A percentile compares a stretch with the other conserved stretches of the same genome.
phyloP scores from a whole-genome alignment of 2,888 invertebrate species.

The Leucoma salicis region DNA sequence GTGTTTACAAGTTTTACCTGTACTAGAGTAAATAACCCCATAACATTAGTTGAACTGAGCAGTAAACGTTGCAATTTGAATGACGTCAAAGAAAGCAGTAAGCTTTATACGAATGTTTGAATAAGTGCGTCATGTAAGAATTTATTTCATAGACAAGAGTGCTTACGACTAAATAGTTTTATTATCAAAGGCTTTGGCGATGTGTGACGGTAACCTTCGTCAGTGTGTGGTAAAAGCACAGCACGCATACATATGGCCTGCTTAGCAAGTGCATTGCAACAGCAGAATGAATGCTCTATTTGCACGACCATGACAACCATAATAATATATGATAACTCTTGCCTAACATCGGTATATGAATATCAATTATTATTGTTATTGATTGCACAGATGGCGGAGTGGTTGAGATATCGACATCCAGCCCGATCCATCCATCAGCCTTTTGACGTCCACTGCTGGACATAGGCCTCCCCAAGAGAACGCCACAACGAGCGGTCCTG shows the following conservation, averaged over 20 bases:
- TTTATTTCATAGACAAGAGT: slow-evolving; percentile 36
- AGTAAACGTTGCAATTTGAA: slow-evolving; percentile 25
- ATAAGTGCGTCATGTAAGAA: slow-evolving; percentile 36
- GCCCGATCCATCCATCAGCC: too few relatives aligned
- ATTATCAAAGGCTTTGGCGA: slow-evolving; percentile 25
- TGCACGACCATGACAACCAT: slow-evolving; percentile 45
- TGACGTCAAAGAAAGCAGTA: slow-evolving; percentile 43
- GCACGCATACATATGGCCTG: slow-evolving; percentile 62
- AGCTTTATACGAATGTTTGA: slow-evolving; percentile 27
- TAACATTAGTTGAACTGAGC: slow-evolving; percentile 11
- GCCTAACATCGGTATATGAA: slow-evolving; percentile 3
- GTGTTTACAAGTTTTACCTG: slow-evolving; percentile 9
- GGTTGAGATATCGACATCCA: too few relatives aligned
- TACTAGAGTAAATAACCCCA: slow-evolving; percentile 9
- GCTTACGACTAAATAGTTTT: slow-evolving; percentile 35
- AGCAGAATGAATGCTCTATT: slow-evolving; percentile 56
- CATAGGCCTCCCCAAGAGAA: too few relatives aligned
- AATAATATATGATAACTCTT: slow-evolving; percentile 36
- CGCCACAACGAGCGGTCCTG: too few relatives aligned
- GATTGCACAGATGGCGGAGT: too few relatives aligned
- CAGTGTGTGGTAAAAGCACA: slow-evolving; percentile 38
- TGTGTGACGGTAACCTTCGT: slow-evolving; percentile 42
- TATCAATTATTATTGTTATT: too few relatives aligned
- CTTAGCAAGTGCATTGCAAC: slow-evolving; percentile 63
- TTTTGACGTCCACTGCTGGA: too few relatives aligned